These are phyloP conservation scores for Penaeus chinensis DNA, from an alignment of 1,140 invertebrate species.

Conservation along the genomic window DNA sequence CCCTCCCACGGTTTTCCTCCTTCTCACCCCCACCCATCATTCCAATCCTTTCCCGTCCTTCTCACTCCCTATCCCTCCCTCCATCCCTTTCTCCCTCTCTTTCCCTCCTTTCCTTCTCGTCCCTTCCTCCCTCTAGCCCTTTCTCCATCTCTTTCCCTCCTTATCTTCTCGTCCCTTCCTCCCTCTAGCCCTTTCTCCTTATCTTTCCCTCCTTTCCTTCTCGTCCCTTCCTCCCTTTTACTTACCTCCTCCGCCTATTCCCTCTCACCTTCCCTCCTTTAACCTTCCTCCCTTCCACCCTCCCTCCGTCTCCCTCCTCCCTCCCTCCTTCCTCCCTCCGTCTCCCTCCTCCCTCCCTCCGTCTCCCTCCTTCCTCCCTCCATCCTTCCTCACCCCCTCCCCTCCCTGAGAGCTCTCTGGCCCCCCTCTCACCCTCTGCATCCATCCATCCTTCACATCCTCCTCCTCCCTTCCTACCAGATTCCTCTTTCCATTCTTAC, in stretches of 20 bases:
- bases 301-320: background rate
- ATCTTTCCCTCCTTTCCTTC: too few species aligned
- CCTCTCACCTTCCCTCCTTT: too few species aligned
- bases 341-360: too few species aligned
- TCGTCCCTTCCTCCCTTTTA: background rate
- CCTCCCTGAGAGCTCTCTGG: background rate
- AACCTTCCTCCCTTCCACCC: too few species aligned
- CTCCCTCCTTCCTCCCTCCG: background rate
- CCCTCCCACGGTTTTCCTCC: background rate
- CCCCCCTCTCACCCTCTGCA: background rate
- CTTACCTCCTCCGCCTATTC: background rate
- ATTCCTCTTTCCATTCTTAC: background rate
- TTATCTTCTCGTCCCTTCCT: background rate
- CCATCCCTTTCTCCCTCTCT: too few species aligned
- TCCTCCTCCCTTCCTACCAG: conserved; percentile 11
- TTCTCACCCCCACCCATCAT: background rate
- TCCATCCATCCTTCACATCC: background rate
- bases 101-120: too few species aligned
- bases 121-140: too few species aligned
- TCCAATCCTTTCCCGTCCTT: background rate
- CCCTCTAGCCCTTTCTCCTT: too few species aligned
- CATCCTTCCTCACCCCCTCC: background rate
- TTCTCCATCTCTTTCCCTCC: background rate
- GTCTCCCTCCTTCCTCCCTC: background rate
- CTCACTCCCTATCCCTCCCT: background rate